Base-by-base conservation (phyloP, 1,140 invertebrate genomes). In the Copidosoma floridanum region DNA sequence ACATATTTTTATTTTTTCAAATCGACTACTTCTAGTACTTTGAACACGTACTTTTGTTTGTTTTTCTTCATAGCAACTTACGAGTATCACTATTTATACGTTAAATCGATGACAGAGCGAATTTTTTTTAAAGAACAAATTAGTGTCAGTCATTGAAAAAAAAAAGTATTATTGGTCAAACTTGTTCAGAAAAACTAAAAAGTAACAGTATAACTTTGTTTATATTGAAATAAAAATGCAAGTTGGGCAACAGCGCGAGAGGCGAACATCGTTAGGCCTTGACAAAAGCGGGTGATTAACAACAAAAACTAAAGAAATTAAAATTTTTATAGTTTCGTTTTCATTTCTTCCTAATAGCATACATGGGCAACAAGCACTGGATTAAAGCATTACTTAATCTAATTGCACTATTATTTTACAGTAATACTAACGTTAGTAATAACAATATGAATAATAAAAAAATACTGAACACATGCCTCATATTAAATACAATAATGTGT, bases 381-480 rank as follows among this genome's bases (percentile, higher is more conserved):
- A n/a, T n/a, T n/a, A n/a, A n/a, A n/a, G n/a, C n/a, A n/a, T n/a
- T n/a, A n/a, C n/a, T 57, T 47, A 29, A 54, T 21, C 32, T 43
- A 32, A 12, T 14, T 54, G 44, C 5, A 44, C 32, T 40, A 11
- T 47, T 3, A 26, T 1, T 54, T 29, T 20, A 14, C 26, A 40
- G 35, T 46, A 24, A 23, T 46, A 32, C 20, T n/a, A 23, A 24
- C 21, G 35, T 11, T 44, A 35, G 26, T 44, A 29, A 47, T 46
- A 35, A 46, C 35, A 23, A 43, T 26, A 37, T 24, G 29, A 58
- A 35, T 41, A 58, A 51, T 43, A 41, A 41, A 51, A 58, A 35
- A 58, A 59, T 59, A 59, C 57, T 59, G 48, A 59, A 52, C 57
- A 52, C 48, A 46, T 46, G 20, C n/a, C 27, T 59, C 52, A 52